These are phyloP conservation scores for Bubo blakistoni DNA, from an alignment of 2,113 vertebrate genomes.

Conservation along the genomic window DNA sequence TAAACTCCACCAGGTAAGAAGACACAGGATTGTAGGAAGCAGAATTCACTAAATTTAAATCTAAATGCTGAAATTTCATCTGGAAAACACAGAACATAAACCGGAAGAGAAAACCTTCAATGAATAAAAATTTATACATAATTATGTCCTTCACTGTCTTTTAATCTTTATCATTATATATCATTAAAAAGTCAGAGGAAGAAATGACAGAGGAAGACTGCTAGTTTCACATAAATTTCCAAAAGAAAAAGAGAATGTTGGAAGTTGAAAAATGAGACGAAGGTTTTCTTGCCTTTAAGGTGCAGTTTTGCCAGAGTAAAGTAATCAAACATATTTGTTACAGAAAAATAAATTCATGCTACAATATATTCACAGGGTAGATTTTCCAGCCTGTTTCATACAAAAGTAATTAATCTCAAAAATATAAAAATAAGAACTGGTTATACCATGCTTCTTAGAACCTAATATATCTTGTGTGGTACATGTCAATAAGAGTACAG, in stretches of 20 bases:
- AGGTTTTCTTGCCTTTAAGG: neutral
- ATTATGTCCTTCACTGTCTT: neutral
- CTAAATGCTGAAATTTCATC: neutral
- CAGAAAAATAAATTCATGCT: neutral
- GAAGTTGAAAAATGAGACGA: neutral
- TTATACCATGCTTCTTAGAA: neutral
- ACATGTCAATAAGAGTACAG: neutral
- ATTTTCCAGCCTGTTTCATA: neutral
- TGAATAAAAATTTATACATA: neutral
- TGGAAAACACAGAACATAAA: neutral
- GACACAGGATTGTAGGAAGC: neutral
- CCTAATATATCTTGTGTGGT: neutral
- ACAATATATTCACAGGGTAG: no score
- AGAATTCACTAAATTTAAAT: neutral
- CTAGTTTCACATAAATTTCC: neutral
- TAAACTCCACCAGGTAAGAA: neutral
- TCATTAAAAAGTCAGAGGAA: neutral
- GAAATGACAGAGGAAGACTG: neutral
- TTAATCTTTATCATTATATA: neutral
- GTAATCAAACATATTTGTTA: neutral
- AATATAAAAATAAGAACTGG: neutral
- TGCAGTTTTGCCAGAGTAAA: neutral
- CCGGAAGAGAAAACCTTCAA: neutral
- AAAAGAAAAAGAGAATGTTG: neutral
- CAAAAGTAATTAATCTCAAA: neutral